phyloP scores from a whole-genome alignment of 2,113 vertebrate species.

The Ranitomeya variabilis region DNA sequence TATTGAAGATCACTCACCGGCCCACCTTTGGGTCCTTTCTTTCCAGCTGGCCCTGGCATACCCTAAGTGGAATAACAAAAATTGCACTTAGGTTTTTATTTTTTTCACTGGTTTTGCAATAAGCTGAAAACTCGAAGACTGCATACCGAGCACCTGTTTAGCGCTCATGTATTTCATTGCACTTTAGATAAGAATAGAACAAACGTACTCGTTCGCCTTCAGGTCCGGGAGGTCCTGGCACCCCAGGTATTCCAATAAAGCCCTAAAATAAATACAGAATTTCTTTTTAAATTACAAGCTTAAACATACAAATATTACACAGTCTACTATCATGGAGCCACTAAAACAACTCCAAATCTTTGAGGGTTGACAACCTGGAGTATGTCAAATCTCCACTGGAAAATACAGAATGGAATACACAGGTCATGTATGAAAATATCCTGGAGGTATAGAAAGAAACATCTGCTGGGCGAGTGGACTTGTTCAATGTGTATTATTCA shows the following conservation, averaged over 20 bases:
- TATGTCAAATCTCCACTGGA: slow-evolving; percentile 19
- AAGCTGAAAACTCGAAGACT: not conserved
- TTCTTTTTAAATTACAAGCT: slow-evolving; percentile 41
- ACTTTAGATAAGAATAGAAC: slow-evolving; percentile 7
- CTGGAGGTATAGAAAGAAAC: slow-evolving; percentile 24
- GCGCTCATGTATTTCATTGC: not conserved
- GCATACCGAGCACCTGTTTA: not conserved
- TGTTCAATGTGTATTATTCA: slow-evolving; percentile 27
- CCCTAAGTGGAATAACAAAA: slow-evolving; percentile 73
- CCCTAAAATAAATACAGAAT: slow-evolving; percentile 76
- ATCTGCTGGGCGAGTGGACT: slow-evolving; percentile 15
- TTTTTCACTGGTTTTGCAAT: not conserved
- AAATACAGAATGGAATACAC: slow-evolving; percentile 16
- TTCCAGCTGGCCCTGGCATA: slow-evolving; percentile 82
- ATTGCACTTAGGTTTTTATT: not conserved
- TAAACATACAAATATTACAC: slow-evolving; percentile 20
- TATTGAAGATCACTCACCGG: slow-evolving; percentile 71
- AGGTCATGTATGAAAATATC: slow-evolving; percentile 45
- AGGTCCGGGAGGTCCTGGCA: slow-evolving; percentile 82
- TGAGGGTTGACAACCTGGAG: not conserved
- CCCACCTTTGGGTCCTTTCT: slow-evolving; percentile 88
- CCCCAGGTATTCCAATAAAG: slow-evolving; percentile 92
- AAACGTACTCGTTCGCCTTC: slow-evolving; percentile 90
- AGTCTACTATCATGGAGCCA: not conserved
- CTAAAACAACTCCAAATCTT: slow-evolving; percentile 11